Percentiles rank a stretch among this genome's conserved stretches.
phyloP scores from a whole-genome alignment of 2,888 invertebrate species.

The Megamerina dolium region DNA sequence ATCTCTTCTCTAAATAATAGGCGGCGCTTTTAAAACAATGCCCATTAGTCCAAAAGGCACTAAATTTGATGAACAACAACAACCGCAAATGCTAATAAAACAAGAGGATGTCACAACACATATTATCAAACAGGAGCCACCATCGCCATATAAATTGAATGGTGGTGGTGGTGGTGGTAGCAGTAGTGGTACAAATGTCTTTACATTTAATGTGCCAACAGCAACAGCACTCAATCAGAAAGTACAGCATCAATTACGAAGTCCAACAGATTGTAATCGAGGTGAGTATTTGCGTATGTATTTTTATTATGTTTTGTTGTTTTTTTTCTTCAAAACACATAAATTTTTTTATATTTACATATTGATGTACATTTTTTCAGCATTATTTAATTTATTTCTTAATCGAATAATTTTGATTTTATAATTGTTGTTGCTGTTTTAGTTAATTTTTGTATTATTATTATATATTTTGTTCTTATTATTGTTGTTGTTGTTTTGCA shows the following conservation, averaged over 20 bases:
- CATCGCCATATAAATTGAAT: conserved; percentile 43
- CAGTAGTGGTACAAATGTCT: conserved; percentile 29
- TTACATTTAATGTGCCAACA: conserved; percentile 47
- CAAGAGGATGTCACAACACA: conserved; percentile 32
- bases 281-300: neutral
- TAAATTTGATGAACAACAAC: conserved; percentile 36
- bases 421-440: too few relatives aligned
- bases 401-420: too few relatives aligned
- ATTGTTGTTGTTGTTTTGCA: too few relatives aligned
- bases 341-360: too few relatives aligned
- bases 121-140: conserved; percentile 46
- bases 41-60: conserved; percentile 57
- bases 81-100: conserved; percentile 22
- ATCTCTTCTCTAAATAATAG: conserved; percentile 43
- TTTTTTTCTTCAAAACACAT: too few relatives aligned
- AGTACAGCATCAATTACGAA: conserved; percentile 31
- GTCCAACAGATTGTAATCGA: conserved; percentile 26
- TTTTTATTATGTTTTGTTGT: too few relatives aligned
- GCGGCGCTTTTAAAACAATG: conserved; percentile 86
- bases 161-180: conserved; percentile 12
- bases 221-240: conserved; percentile 32
- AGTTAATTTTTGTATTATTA: too few relatives aligned
- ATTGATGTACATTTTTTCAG: too few relatives aligned
- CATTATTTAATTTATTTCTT: too few relatives aligned
- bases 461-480: too few relatives aligned